These are phyloP conservation scores for Pyrrhosoma nymphula DNA, from an alignment of 2,888 invertebrate genomes.

Conservation along the genomic window DNA sequence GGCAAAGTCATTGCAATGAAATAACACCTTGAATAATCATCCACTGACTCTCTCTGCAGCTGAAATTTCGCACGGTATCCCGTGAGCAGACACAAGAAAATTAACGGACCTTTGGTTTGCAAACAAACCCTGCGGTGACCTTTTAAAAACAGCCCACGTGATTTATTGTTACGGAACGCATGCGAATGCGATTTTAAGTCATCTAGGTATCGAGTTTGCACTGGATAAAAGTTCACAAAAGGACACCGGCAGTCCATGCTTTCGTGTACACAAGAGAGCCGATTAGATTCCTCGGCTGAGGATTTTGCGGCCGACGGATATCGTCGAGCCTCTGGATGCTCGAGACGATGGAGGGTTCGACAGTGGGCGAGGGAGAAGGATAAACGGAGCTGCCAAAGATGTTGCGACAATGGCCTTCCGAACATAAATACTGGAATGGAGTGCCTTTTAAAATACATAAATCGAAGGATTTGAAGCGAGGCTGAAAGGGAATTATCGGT, in stretches of 20 bases:
- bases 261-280: conserved; percentile 16
- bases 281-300: not conserved
- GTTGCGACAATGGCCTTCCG: not conserved
- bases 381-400: not conserved
- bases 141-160: not conserved
- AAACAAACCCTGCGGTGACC: not conserved
- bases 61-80: not conserved
- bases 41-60: not conserved
- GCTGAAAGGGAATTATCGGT: conserved; percentile 36
- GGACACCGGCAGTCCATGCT: not conserved
- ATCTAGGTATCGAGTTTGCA: not conserved
- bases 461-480: conserved; percentile 55
- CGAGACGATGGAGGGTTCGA: not conserved
- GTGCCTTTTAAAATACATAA: conserved; percentile 52
- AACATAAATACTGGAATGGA: conserved; percentile 39
- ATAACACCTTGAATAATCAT: too few species aligned
- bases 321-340: not conserved
- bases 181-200: not conserved
- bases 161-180: not conserved
- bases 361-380: not conserved
- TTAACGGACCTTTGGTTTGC: not conserved
- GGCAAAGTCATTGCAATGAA: too few species aligned
- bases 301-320: conserved; percentile 12
- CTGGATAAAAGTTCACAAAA: conserved; percentile 3
- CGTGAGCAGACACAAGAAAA: not conserved